Base-by-base conservation (phyloP, 2,888 invertebrate species). In the Polyploca ridens region DNA sequence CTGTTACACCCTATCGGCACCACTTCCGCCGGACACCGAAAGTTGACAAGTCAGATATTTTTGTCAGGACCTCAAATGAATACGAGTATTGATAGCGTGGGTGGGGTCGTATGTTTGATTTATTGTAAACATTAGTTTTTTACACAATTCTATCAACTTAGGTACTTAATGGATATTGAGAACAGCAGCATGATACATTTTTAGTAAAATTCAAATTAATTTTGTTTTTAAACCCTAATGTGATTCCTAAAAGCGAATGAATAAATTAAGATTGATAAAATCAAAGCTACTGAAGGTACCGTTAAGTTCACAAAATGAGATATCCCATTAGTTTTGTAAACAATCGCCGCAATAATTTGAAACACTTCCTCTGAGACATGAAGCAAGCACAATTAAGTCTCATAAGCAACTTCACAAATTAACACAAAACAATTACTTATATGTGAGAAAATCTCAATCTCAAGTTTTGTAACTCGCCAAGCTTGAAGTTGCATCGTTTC, bases 1-100 rank as follows among this genome's bases (percentile, higher is more conserved):
- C 79, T 87, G 90, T 80, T 77, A 83, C 79, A 79, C 79, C 80
- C 85, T 91, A 91, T 91, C 90, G 81, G 65, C 62, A 70, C 82
- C 87, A 76, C 87, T 87, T 93, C 93, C 93, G 90, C 83, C 91
- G 92, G 91, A 90, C 89, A 90, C 87, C 90, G 84, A 85, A 77
- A 66, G 67, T 69, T 69, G 70, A 72, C 72, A 69, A 35, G 57
- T 59, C 35, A 33, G 49, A 76, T 71, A 69, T 66, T 70, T 69
- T 75, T 65, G 68, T 59, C 33, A 44, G 59, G 35, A 57, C 54
- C 19, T 16, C 14, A 46, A 19, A 19, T 8, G n/a, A 14, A 33
- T 58, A 62, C 54, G 54, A 54, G 54, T 10, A 19, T 54, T 54
- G 54, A 54, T 54, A 54, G 54, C 54, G 54, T n/a, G 14, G 49